A percentile compares a stretch with the other conserved stretches of the same genome.
Evolutionary conservation across 2,113 vertebrate genomes (phyloP).

Genomic region (Percopsis transmontana): DNA sequence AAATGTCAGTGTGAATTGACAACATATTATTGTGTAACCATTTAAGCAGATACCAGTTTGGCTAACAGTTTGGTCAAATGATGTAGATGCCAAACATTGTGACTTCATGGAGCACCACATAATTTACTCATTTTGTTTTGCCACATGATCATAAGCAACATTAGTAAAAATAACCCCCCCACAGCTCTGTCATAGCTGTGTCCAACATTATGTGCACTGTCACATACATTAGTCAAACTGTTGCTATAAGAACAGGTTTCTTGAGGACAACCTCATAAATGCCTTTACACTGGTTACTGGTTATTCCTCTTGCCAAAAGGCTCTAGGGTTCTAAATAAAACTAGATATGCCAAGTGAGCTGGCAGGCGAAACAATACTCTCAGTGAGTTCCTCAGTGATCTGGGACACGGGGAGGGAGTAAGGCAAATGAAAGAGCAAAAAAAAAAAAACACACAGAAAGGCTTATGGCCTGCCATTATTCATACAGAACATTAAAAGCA

Average conservation of each 20-base stretch:
- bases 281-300: slow-evolving; percentile 55
- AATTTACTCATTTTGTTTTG: slow-evolving; percentile 59
- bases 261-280: slow-evolving; percentile 73
- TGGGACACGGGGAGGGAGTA: slow-evolving; percentile 34
- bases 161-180: slow-evolving; percentile 64
- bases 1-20: slow-evolving; percentile 11
- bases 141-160: slow-evolving; percentile 27
- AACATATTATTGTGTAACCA: slow-evolving; percentile 16
- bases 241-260: slow-evolving; percentile 67
- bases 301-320: slow-evolving; percentile 58
- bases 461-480: slow-evolving; percentile 45
- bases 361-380: slow-evolving; percentile 70
- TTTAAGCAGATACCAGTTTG: slow-evolving; percentile 18
- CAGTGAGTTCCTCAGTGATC: slow-evolving; percentile 66
- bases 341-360: slow-evolving; percentile 65
- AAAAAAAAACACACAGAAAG: slow-evolving; percentile 50
- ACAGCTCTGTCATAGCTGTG: slow-evolving; percentile 55
- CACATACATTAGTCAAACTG: slow-evolving; percentile 62
- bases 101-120: slow-evolving; percentile 40
- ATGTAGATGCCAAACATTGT: slow-evolving; percentile 17
- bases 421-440: slow-evolving; percentile 41
- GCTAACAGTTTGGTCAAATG: background rate
- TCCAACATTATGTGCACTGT: slow-evolving; percentile 57
- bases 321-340: slow-evolving; percentile 61
- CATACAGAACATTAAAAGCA: no score